A percentile compares a stretch with the other conserved stretches of the same genome.
Evolutionary conservation across 2,113 vertebrate species (phyloP).

Genomic region (Myrmecobius fasciatus): DNA sequence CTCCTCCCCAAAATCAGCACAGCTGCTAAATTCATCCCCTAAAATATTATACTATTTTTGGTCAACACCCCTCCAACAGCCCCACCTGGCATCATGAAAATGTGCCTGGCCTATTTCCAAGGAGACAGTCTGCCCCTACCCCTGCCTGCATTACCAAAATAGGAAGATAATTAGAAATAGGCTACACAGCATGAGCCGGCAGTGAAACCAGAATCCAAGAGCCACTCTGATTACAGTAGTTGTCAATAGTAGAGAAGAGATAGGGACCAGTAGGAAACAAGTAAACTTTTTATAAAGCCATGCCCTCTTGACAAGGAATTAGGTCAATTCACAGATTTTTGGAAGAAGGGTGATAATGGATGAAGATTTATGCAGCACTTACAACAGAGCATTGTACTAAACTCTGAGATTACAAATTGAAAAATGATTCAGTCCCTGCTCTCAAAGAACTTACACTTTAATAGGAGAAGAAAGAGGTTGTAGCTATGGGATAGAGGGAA

Average conservation of each 20-base stretch:
- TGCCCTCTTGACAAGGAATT: not conserved
- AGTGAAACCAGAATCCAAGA: conserved; percentile 23
- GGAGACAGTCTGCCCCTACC: not conserved
- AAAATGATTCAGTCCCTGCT: not conserved
- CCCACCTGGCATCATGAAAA: conserved; percentile 18
- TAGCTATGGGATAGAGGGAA: not conserved
- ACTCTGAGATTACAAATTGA: not conserved
- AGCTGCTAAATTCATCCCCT: conserved; percentile 6
- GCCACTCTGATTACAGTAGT: conserved; percentile 1
- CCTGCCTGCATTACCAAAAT: not conserved
- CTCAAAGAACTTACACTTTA: not conserved
- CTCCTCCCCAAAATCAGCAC: not conserved
- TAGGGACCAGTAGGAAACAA: conserved; percentile 5
- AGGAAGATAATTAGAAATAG: conserved; percentile 10
- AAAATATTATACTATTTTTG: not conserved
- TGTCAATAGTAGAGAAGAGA: conserved; percentile 5
- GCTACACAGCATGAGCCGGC: not conserved
- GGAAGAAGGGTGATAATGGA: not conserved
- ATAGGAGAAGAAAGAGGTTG: not conserved
- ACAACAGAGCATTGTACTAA: not conserved
- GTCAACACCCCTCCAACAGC: not conserved
- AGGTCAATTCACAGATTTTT: not conserved
- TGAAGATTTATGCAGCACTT: not conserved
- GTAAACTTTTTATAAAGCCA: not conserved
- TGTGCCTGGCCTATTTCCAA: not conserved